Evolutionary conservation across 2,888 invertebrate genomes (phyloP), one percentile per base, ranked within the genome.

Genomic region (Agrotis clavis): DNA sequence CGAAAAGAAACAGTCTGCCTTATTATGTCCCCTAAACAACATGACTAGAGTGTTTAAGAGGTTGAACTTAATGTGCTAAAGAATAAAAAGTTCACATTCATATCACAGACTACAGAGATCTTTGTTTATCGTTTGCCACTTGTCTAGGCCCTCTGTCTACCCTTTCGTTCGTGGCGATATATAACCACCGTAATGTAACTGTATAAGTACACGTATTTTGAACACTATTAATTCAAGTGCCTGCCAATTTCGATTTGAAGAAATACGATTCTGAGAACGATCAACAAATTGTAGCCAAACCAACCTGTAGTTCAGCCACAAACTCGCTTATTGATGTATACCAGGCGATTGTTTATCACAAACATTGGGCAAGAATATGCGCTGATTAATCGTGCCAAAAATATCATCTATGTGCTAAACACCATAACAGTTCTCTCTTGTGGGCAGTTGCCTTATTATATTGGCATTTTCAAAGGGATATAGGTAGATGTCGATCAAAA

Each of bases 301-400:
- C 4, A 48, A 30, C 25, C 62, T 48, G 57, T 41, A 53, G 6
- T 18, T 16, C 14, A 48, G 48, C 35, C 51, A 48, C 62, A 47
- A 60, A 51, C 41, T 35, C 80, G 62, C 67, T 73, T 84, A 77
- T 83, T 85, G 83, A 80, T 81, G 73, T 81, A 79, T 73, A 63
- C 71, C 71, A 60, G 51, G 61, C 65, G 47, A 82, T 74, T 79
- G 78, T 78, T 74, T 77, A 77, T 73, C 63, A 50, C 63, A 76
- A 77, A 77, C 73, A 72, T 72, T 59, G 51, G 50, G 73, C 67
- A 54, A 19, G 59, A 77, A 72, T 77, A 72, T 45, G 59, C 47
- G 63, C 25, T 73, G 73, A 67, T 77, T 77, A 77, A 67, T 64
- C 67, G 67, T 25, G 67, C 77, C 60, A 51, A 77, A 77, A 73